Base-by-base conservation (phyloP, 2,888 invertebrate genomes). In the Drosophila tanythrix region DNA sequence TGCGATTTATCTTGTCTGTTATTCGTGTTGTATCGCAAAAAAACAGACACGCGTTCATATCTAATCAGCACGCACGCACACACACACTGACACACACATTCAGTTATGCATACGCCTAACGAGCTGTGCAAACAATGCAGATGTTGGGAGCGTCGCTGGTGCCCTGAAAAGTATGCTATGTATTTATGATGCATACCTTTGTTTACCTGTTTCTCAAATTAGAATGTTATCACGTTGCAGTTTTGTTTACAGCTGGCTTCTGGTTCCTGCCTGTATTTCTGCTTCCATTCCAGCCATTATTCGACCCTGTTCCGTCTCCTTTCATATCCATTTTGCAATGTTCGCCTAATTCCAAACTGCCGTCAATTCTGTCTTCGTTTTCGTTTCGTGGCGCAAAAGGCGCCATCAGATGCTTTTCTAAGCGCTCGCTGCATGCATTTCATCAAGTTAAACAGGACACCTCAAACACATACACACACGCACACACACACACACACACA, bases 141-240 rank as follows among this genome's bases (percentile, higher is more conserved):
- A 53, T 25, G 67, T 25, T 52, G 29, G 52, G 15, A 58, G 57
- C 52, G 60, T 51, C 52, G 59, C 51, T 46, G 40, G 35, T 79
- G 75, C 72, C 50, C 82, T 75, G 55, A 61, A 82, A 81, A 82
- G 75, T 70, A 64, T 72, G 75, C 75, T 75, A 69, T 70, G 55
- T 56, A 56, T 76, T 67, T 62, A 56, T 71, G 61, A 55, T 52
- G 57, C 66, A 69, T 65, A 58, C 57, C 56, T 76, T 70, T 79
- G 70, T 61, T 74, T 81, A 64, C 63, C 68, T 71, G 76, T 71
- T 69, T 63, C 60, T 67, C 64, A 83, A 84, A 82, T 86, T 83
- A 75, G 75, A 87, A 81, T 74, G 78, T 74, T 78, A 83, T 81
- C 84, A 68, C 70, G 61, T 74, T 73, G 63, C 77, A 69, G 71